Evolutionary conservation across 1,140 invertebrate genomes (phyloP).

Genomic region (Drosophila kurseongensis): DNA sequence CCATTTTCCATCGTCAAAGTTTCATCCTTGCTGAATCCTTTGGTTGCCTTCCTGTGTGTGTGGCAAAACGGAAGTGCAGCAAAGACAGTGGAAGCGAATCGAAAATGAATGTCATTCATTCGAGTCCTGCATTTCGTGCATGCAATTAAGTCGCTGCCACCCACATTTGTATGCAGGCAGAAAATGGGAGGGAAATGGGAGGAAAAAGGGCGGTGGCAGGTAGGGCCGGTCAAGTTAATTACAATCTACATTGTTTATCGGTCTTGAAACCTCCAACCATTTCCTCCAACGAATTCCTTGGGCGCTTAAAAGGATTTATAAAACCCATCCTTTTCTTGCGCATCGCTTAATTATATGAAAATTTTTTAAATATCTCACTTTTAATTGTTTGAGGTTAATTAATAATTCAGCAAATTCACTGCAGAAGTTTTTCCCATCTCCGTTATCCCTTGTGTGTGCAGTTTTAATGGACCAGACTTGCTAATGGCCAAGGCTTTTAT

Average conservation of each 20-base stretch:
- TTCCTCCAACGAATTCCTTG: slow-evolving; percentile 29
- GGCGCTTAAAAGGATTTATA: slow-evolving; percentile 51
- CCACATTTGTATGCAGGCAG: slow-evolving; percentile 6
- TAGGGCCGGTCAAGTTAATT: slow-evolving; percentile 68
- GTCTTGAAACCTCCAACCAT: slow-evolving; percentile 21
- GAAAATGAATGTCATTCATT: slow-evolving; percentile 82
- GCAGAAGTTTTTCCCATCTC: slow-evolving; percentile 57
- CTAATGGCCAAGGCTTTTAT: slow-evolving; percentile 71
- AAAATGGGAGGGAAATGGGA: background rate
- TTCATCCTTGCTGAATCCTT: slow-evolving; percentile 58
- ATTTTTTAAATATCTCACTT: slow-evolving; percentile 63
- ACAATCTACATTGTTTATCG: slow-evolving; percentile 81
- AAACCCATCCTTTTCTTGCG: slow-evolving; percentile 6
- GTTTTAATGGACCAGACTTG: slow-evolving; percentile 77
- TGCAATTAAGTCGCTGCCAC: slow-evolving; percentile 63
- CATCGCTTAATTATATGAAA: slow-evolving; percentile 57
- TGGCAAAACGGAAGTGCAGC: slow-evolving; percentile 72
- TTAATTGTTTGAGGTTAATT: slow-evolving; percentile 81
- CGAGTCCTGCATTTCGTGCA: slow-evolving; percentile 53
- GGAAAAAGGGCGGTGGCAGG: no score
- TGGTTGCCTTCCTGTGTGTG: slow-evolving; percentile 38
- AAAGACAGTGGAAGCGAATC: slow-evolving; percentile 33
- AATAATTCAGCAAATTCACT: slow-evolving; percentile 75
- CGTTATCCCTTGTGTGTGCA: slow-evolving; percentile 45
- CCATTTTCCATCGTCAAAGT: slow-evolving; percentile 1